Evolutionary conservation across 2,113 vertebrate genomes (phyloP), one percentile per base, ranked within the genome.

Genomic region (Corythoichthys intestinalis): DNA sequence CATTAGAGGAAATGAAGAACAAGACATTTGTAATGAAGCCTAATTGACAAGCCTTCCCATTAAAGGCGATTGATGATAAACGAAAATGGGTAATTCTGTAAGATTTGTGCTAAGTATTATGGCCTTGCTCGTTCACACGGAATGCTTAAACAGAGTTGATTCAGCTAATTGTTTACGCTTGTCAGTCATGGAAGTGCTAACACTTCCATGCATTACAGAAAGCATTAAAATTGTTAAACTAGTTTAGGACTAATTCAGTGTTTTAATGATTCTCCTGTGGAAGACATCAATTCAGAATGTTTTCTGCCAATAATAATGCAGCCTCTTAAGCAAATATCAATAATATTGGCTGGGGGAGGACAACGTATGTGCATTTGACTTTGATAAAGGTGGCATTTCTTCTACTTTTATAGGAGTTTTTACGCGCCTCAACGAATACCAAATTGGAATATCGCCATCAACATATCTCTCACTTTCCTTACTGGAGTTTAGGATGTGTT

Each of bases 1-100:
- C 86, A 90, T 92, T 91, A 90, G 81, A 88, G 81, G 69, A 83
- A 90, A 90, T 91, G 77, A 87, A 88, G 74, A 88, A 86, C 84
- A 86, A 84, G 84, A 79, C 74, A 48, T 75, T 81, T 78, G 79
- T 91, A 92, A 91, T 88, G 86, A 90, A 86, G 79, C 81, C 73
- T 89, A 88, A 90, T 88, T 81, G 83, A 87, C 80, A 86, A 81
- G 71, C 76, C 78, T 79, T 83, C 84, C 78, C 81, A 86, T 85
- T 84, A 88, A 89, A 78, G 47, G 65, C 74, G 82, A 87, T 83
- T 74, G 81, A 87, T 87, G 80, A 79, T 72, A 71, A 85, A 81
- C 75, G 70, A 62, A 78, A 85, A 84, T 73, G 70, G 77, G 73
- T 82, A 80, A 85, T 88, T 85, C 58, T 73, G 62, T 68, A 69